Evolutionary conservation across 2,113 vertebrate genomes (phyloP).

Genomic region (Oncorhynchus kisutch): DNA sequence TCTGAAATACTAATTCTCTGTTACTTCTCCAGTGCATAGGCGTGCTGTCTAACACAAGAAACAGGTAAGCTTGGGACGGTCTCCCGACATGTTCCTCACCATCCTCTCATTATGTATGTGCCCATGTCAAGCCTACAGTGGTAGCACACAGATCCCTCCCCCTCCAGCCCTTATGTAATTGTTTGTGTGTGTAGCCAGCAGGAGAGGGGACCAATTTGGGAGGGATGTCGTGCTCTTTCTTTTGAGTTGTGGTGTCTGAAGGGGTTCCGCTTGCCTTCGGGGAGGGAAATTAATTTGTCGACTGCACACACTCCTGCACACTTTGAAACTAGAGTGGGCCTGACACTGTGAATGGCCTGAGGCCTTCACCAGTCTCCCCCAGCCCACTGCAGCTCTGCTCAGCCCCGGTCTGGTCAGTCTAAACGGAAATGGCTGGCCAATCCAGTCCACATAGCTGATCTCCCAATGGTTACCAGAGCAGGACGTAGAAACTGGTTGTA

Average conservation of each 20-base stretch:
- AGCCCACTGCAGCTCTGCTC: conserved; percentile 11
- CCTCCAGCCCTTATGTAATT: conserved; percentile 26
- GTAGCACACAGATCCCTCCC: conserved; percentile 6
- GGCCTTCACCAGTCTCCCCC: conserved; percentile 2
- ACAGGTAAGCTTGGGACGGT: conserved; percentile 1
- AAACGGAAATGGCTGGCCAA: conserved; percentile 44
- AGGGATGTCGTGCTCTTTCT: conserved; percentile 7
- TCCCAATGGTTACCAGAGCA: conserved; percentile 9
- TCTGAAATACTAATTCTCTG: conserved; percentile 3
- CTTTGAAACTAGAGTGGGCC: conserved; percentile 51
- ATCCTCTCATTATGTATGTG: neutral
- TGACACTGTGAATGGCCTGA: conserved; percentile 37
- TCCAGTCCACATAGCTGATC: conserved; percentile 19
- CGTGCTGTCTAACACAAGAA: conserved; percentile 23
- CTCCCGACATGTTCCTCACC: conserved; percentile 5
- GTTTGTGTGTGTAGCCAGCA: conserved; percentile 27
- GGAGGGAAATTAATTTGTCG: conserved; percentile 53
- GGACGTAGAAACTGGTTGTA: conserved; percentile 6
- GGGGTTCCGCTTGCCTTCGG: conserved; percentile 40
- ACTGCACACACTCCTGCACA: conserved; percentile 28
- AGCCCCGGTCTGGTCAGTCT: conserved; percentile 32
- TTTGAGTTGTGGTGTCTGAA: conserved; percentile 37
- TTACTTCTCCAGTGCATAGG: conserved; percentile 28
- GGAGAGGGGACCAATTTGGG: conserved; percentile 9
- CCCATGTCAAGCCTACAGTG: conserved; percentile 6